These are phyloP conservation scores for Drosophila kepulauana DNA, from an alignment of 1,140 invertebrate species.

Conservation along the genomic window DNA sequence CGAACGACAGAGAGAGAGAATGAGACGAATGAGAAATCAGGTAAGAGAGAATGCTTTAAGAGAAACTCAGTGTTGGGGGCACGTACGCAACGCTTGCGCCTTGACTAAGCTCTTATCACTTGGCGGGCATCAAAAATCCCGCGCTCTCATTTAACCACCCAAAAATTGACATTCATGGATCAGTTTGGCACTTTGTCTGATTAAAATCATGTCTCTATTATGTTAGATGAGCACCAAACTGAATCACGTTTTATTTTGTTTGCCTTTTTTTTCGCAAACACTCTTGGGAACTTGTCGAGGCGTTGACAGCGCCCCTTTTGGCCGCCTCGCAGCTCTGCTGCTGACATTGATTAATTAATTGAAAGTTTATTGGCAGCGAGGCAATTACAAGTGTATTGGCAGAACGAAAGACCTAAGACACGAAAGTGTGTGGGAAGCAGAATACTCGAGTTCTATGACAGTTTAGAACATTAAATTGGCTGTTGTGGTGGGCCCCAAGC, in stretches of 20 bases:
- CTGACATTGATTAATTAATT: slow-evolving; percentile 79
- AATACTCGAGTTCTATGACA: slow-evolving; percentile 6
- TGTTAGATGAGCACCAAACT: slow-evolving; percentile 45
- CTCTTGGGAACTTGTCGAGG: slow-evolving; percentile 39
- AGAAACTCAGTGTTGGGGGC: slow-evolving; percentile 52
- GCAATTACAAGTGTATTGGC: slow-evolving; percentile 56
- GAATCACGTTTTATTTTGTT: slow-evolving; percentile 9
- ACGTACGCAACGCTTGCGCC: slow-evolving; percentile 50
- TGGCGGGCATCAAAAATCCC: slow-evolving; percentile 44
- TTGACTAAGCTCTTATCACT: slow-evolving; percentile 64
- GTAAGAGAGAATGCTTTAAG: slow-evolving; percentile 46
- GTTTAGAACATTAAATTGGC: slow-evolving; percentile 29
- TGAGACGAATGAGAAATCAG: not conserved
- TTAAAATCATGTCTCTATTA: slow-evolving; percentile 51
- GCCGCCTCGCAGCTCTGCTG: not conserved
- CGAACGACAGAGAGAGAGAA: slow-evolving; percentile 9
- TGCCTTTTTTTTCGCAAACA: slow-evolving; percentile 17
- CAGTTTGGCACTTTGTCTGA: slow-evolving; percentile 34
- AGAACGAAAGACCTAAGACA: slow-evolving; percentile 40
- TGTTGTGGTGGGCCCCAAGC: slow-evolving; percentile 4
- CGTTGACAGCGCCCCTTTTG: slow-evolving; percentile 41
- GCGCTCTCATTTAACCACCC: slow-evolving; percentile 21
- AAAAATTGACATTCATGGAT: slow-evolving; percentile 65
- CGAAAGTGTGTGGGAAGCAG: slow-evolving; percentile 40
- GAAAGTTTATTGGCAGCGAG: slow-evolving; percentile 59